A percentile compares a stretch with the other conserved stretches of the same genome.
These are phyloP conservation scores for Orthosia cruda DNA, from an alignment of 2,888 invertebrate genomes.

Conservation along the genomic window DNA sequence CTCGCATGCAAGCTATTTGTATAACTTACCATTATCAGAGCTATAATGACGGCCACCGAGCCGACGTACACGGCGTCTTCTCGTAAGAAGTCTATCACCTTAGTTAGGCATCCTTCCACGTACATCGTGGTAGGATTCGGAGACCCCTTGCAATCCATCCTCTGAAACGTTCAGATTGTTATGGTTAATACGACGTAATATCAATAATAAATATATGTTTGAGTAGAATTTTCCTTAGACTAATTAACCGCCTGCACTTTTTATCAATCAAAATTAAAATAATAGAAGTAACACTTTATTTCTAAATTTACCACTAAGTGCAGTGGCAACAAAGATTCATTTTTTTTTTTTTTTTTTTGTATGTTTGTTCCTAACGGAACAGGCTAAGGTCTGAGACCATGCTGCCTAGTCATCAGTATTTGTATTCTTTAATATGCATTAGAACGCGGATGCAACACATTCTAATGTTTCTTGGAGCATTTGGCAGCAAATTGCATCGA, in stretches of 20 bases:
- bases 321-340: not conserved
- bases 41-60: conserved; percentile 95
- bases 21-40: conserved; percentile 95
- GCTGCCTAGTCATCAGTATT: too few species aligned
- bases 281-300: not conserved
- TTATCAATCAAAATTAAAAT: not conserved
- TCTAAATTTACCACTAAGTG: too few species aligned
- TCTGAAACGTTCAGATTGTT: conserved; percentile 79
- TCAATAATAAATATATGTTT: not conserved
- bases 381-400: too few species aligned
- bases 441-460: too few species aligned
- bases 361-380: too few species aligned
- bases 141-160: conserved; percentile 91
- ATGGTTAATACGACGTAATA: not conserved
- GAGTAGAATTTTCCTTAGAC: not conserved
- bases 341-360: too few species aligned
- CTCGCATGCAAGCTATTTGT: too few species aligned
- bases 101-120: conserved; percentile 94
- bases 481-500: too few species aligned
- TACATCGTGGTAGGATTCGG: conserved; percentile 93
- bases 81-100: conserved; percentile 94
- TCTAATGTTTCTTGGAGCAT: too few species aligned
- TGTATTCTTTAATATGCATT: too few species aligned
- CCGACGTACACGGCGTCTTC: conserved; percentile 96
- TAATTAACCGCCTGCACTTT: not conserved